These are phyloP conservation scores for Crocallis elinguaria DNA, from an alignment of 2,888 invertebrate genomes.

Conservation along the genomic window DNA sequence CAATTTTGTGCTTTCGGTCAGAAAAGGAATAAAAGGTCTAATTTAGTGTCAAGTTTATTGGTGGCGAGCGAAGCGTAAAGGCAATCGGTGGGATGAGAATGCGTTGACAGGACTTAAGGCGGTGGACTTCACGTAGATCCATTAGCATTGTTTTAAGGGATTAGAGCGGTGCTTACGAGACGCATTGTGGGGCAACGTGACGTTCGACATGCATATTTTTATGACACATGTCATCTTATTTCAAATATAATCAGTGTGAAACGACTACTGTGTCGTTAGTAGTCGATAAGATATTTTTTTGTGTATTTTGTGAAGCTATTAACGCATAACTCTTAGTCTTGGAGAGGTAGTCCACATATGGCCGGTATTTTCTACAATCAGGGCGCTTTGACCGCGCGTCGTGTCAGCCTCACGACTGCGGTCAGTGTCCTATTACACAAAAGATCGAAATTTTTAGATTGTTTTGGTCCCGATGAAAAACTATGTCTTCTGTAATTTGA, in stretches of 20 bases:
- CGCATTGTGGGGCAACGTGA: slow-evolving; percentile 63
- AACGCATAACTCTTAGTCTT: slow-evolving; percentile 35
- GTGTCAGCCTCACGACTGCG: slow-evolving; percentile 60
- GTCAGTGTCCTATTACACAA: slow-evolving; percentile 76
- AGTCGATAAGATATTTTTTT: slow-evolving; percentile 57
- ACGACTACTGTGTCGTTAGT: slow-evolving; percentile 71
- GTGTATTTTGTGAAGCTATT: slow-evolving; percentile 40
- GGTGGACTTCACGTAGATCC: slow-evolving; percentile 76
- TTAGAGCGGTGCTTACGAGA: slow-evolving; percentile 75
- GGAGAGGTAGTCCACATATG: slow-evolving; percentile 41
- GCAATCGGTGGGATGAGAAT: slow-evolving; percentile 69
- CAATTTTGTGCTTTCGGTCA: slow-evolving; percentile 72
- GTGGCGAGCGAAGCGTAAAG: slow-evolving; percentile 80
- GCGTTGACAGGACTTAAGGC: slow-evolving; percentile 77
- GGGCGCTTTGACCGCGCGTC: slow-evolving; percentile 58
- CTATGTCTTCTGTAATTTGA: slow-evolving; percentile 74
- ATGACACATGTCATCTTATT: slow-evolving; percentile 76
- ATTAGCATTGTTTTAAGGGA: slow-evolving; percentile 85
- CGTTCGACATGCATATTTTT: slow-evolving; percentile 76
- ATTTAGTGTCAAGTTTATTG: slow-evolving; percentile 83
- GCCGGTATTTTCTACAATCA: slow-evolving; percentile 54
- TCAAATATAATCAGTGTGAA: slow-evolving; percentile 70
- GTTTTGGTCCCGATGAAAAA: slow-evolving; percentile 75
- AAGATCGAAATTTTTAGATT: slow-evolving; percentile 69
- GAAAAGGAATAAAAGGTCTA: slow-evolving; percentile 75